These are phyloP conservation scores for Palythoa heliodiscus DNA, from an alignment of 92 coral and sea anemone species.

Conservation along the genomic window DNA sequence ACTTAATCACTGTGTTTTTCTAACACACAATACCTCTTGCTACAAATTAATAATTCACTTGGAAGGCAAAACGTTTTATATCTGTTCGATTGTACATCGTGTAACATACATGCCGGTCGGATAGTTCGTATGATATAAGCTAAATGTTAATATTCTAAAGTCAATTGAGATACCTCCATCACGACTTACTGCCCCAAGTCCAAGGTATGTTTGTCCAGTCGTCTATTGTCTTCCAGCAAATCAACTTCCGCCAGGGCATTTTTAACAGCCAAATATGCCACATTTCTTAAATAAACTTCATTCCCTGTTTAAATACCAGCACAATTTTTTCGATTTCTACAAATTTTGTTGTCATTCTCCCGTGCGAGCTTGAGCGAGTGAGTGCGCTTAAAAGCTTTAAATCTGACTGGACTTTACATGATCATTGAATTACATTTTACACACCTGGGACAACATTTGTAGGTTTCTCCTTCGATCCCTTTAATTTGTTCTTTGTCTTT, in stretches of 20 bases:
- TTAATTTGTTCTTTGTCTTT: conserved; percentile 70
- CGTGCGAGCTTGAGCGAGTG: neutral
- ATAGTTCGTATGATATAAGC: neutral
- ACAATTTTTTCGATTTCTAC: neutral
- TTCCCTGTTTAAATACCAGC: neutral
- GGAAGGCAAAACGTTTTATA: neutral
- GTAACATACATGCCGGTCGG: neutral
- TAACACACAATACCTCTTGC: neutral
- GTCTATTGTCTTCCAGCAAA: conserved; percentile 30
- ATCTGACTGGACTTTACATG: neutral
- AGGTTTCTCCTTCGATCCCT: conserved; percentile 65
- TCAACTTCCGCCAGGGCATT: conserved; percentile 35
- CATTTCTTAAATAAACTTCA: conserved; percentile 18
- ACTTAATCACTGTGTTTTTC: conserved; percentile 18
- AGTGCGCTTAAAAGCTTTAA: neutral
- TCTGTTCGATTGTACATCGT: neutral
- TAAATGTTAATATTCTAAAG: neutral
- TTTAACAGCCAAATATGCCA: conserved; percentile 12
- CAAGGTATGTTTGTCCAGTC: neutral
- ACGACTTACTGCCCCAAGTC: neutral
- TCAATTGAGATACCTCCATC: neutral
- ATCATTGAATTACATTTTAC: conserved; percentile 20
- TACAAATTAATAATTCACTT: conserved; percentile 30
- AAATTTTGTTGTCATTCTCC: neutral
- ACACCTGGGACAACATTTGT: conserved; percentile 58